A percentile compares a stretch with the other conserved stretches of the same genome.
Evolutionary conservation across 2,113 vertebrate species (phyloP).

Genomic region (Gambusia holbrooki): DNA sequence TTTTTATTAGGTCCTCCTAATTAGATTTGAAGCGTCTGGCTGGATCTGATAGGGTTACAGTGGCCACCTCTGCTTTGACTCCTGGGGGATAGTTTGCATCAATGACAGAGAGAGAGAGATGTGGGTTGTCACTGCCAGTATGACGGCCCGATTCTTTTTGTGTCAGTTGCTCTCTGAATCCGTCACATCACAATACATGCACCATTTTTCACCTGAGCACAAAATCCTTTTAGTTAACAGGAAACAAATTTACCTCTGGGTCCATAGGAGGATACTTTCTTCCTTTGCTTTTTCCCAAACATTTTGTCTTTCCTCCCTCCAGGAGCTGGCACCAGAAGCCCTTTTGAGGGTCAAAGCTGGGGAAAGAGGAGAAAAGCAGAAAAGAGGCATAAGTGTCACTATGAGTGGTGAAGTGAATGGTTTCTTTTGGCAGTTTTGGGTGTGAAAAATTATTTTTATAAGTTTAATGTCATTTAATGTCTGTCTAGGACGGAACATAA

Average conservation of each 20-base stretch:
- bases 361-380: neutral
- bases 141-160: conserved; percentile 15
- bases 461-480: neutral
- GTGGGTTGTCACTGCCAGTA: conserved; percentile 44
- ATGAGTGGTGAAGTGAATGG: neutral
- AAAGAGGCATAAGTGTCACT: neutral
- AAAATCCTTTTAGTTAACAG: conserved; percentile 17
- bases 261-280: conserved; percentile 95
- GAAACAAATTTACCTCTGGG: conserved; percentile 81
- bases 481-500: neutral
- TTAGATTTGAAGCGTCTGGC: conserved; percentile 61
- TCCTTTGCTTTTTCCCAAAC: conserved; percentile 96
- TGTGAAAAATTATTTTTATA: neutral
- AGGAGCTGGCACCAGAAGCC: conserved; percentile 97
- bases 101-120: conserved; percentile 11
- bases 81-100: conserved; percentile 47
- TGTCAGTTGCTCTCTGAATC: conserved; percentile 12
- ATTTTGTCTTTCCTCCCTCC: conserved; percentile 96
- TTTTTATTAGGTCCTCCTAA: conserved; percentile 61
- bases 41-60: conserved; percentile 62
- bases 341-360: conserved; percentile 96
- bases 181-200: conserved; percentile 19
- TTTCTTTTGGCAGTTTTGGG: neutral
- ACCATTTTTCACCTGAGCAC: neutral
- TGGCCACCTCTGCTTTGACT: conserved; percentile 33